A percentile compares a stretch with the other conserved stretches of the same genome.
These are phyloP conservation scores for Xiphophorus couchianus DNA, from an alignment of 2,113 vertebrate species.

Conservation along the genomic window DNA sequence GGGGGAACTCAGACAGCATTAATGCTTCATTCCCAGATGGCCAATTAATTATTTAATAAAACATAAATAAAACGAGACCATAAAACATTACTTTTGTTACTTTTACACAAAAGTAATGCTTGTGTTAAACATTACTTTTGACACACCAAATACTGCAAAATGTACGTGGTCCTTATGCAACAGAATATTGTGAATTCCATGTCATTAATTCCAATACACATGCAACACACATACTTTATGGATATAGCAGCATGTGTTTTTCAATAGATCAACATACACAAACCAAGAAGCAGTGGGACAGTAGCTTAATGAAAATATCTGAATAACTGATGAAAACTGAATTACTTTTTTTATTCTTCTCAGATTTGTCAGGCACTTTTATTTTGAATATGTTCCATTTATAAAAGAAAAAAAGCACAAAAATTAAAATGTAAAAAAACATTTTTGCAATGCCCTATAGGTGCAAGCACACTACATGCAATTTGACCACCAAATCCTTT, in stretches of 20 bases:
- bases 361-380: not conserved
- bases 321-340: not conserved
- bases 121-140: too few species aligned
- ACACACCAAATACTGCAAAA: too few species aligned
- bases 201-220: not conserved
- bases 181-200: not conserved
- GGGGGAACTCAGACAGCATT: not conserved
- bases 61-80: not conserved
- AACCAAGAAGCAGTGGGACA: not conserved
- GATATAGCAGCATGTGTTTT: not conserved
- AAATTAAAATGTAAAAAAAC: slow-evolving; percentile 37
- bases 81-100: too few species aligned
- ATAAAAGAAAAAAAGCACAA: slow-evolving; percentile 10
- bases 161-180: too few species aligned
- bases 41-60: not conserved
- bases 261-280: not conserved
- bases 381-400: slow-evolving; percentile 11
- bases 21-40: not conserved
- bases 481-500: slow-evolving; percentile 59
- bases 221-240: not conserved
- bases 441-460: slow-evolving; percentile 37
- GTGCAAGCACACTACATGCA: slow-evolving; percentile 29
- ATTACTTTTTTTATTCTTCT: not conserved
- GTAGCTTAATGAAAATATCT: not conserved
- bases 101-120: too few species aligned